Conservation (phyloP, 2,888 invertebrate genomes). For the Zootermopsis nevadensis region DNA sequence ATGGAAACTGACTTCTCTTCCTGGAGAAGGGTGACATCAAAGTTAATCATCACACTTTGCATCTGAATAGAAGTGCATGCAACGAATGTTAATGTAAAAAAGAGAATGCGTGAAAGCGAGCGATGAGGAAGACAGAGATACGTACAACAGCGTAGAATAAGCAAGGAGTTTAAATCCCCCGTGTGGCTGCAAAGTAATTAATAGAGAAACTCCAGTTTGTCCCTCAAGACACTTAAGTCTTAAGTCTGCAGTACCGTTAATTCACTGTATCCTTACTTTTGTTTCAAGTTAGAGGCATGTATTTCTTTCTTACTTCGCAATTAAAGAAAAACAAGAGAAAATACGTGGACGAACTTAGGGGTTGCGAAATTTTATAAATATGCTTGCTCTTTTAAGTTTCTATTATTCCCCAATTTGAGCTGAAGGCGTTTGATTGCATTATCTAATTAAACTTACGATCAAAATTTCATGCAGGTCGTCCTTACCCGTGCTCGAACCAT, state of each 20-base stretch:
- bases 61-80: slow-evolving; percentile 30
- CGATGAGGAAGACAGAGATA: slow-evolving; percentile 4
- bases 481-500: too few species aligned
- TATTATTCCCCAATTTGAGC: background rate
- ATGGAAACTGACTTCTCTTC: background rate
- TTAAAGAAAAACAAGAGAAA: background rate
- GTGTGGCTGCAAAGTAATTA: slow-evolving; percentile 11
- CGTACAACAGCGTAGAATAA: background rate
- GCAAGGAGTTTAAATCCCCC: slow-evolving; percentile 2
- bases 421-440: background rate
- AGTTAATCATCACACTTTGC: slow-evolving; percentile 34
- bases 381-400: background rate
- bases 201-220: background rate
- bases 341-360: background rate
- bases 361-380: slow-evolving; percentile 1
- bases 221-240: background rate
- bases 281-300: background rate
- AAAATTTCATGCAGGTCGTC: too few species aligned
- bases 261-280: background rate
- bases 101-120: slow-evolving; percentile 30
- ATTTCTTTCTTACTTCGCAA: background rate
- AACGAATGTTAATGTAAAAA: slow-evolving; percentile 34
- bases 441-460: slow-evolving; percentile 2
- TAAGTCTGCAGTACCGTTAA: background rate
- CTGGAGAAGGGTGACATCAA: background rate